Evolutionary conservation across 2,888 invertebrate species (phyloP).

Genomic region (Electrophaes corylata): DNA sequence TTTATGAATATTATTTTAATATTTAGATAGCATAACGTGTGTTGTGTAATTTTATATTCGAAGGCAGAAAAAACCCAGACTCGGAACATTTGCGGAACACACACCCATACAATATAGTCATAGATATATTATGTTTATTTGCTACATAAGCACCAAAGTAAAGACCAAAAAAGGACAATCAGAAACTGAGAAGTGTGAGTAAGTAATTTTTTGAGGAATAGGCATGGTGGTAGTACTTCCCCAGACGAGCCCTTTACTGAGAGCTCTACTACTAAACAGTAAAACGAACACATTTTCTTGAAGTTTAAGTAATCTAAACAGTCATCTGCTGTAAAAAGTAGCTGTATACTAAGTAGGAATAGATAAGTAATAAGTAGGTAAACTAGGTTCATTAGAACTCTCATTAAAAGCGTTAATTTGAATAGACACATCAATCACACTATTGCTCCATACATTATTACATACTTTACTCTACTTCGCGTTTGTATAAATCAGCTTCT

Average conservation of each 20-base stretch:
- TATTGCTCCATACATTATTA: slow-evolving; percentile 21
- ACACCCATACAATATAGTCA: not conserved
- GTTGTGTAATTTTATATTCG: too few species aligned
- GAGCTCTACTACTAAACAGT: too few species aligned
- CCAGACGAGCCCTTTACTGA: too few species aligned
- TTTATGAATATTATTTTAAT: too few species aligned
- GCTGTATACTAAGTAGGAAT: not conserved
- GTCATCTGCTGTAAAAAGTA: not conserved
- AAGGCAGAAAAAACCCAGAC: not conserved
- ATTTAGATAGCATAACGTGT: not conserved
- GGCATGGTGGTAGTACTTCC: too few species aligned
- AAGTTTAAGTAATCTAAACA: not conserved
- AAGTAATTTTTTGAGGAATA: too few species aligned
- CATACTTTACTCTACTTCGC: slow-evolving; percentile 12
- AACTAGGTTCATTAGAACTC: slow-evolving; percentile 27
- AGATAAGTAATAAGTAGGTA: slow-evolving; percentile 18
- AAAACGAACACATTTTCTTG: too few species aligned
- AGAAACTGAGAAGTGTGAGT: too few species aligned
- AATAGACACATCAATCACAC: slow-evolving; percentile 39
- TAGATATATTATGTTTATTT: too few species aligned
- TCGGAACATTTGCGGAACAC: not conserved
- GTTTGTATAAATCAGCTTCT: not conserved
- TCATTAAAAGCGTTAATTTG: slow-evolving; percentile 34
- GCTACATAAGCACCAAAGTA: too few species aligned
- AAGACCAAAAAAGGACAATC: too few species aligned